Conservation (phyloP, 2,113 vertebrate genomes). For the Oostethus manadensis region DNA sequence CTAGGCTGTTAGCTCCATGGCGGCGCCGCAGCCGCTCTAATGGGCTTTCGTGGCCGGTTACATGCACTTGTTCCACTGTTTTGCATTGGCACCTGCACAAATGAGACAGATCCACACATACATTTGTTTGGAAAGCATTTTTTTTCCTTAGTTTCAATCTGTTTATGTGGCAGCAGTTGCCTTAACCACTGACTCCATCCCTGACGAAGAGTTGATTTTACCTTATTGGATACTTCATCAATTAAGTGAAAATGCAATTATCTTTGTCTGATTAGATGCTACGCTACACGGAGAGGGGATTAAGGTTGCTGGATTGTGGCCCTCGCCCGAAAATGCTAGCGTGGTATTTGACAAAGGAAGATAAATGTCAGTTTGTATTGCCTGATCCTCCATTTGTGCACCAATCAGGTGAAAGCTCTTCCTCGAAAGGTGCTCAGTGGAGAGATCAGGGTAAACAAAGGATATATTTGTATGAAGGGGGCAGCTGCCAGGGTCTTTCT, state of each 20-base stretch:
- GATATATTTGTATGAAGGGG: constrained; percentile 28
- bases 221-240: constrained; percentile 62
- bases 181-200: constrained; percentile 34
- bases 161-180: constrained; percentile 31
- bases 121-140: constrained; percentile 51
- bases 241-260: constrained; percentile 56
- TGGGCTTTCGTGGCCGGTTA: constrained; percentile 34
- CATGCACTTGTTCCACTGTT: constrained; percentile 41
- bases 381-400: constrained; percentile 31
- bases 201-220: constrained; percentile 45
- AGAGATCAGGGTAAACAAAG: constrained; percentile 40
- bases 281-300: constrained; percentile 38
- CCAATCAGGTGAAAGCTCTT: constrained; percentile 43
- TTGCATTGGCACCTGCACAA: constrained; percentile 50
- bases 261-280: constrained; percentile 54
- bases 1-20: constrained; percentile 32
- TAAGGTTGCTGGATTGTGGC: constrained; percentile 37
- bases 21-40: constrained; percentile 40
- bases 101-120: constrained; percentile 27
- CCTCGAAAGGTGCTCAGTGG: constrained; percentile 29
- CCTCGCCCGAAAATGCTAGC: constrained; percentile 31
- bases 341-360: constrained; percentile 54
- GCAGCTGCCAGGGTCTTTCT: constrained; percentile 27
- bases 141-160: constrained; percentile 34
- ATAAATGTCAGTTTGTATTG: constrained; percentile 58